Percentiles rank a stretch among this genome's conserved stretches.
Evolutionary conservation across 2,797 vertebrate genomes (phyloP).

Genomic region (Gobionotothen gibberifrons): DNA sequence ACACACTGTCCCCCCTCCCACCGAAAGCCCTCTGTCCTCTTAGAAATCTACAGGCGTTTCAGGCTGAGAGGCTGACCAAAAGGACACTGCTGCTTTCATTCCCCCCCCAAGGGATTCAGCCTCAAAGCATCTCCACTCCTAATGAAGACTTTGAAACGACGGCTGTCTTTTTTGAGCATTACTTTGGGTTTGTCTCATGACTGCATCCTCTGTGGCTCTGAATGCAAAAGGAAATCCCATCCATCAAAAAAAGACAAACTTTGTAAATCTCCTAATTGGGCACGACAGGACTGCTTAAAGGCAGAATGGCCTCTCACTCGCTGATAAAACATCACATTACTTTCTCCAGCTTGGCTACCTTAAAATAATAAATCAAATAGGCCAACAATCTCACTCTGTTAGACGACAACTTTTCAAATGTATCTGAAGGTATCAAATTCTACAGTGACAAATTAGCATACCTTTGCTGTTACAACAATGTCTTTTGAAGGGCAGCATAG

Average conservation of each 20-base stretch:
- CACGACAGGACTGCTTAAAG: conserved; percentile 55
- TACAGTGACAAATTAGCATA: conserved; percentile 7
- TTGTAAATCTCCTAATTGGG: conserved; percentile 68
- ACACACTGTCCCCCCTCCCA: conserved; percentile 1
- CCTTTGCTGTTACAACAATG: background rate
- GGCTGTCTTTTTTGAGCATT: conserved; percentile 9
- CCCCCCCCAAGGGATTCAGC: conserved; percentile 50
- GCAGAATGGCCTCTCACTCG: conserved; percentile 43
- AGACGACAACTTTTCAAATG: conserved; percentile 16
- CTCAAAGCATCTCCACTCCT: conserved; percentile 56
- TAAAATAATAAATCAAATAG: conserved; percentile 70
- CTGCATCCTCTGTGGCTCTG: conserved; percentile 42
- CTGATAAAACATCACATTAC: conserved; percentile 72
- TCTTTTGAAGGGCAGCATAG: conserved; percentile 7
- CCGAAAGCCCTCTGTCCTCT: conserved; percentile 41
- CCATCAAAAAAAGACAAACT: conserved; percentile 62
- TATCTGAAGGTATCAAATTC: conserved; percentile 20
- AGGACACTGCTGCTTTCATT: conserved; percentile 66
- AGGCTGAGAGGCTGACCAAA: conserved; percentile 55
- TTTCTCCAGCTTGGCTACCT: conserved; percentile 44
- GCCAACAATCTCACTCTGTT: conserved; percentile 26
- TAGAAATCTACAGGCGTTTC: conserved; percentile 59
- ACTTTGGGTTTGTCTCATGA: conserved; percentile 48
- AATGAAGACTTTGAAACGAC: conserved; percentile 61
- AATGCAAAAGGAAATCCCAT: conserved; percentile 52